A percentile compares a stretch with the other conserved stretches of the same genome.
phyloP scores from a whole-genome alignment of 2,888 invertebrate species.

The Scaptomyza reducta region DNA sequence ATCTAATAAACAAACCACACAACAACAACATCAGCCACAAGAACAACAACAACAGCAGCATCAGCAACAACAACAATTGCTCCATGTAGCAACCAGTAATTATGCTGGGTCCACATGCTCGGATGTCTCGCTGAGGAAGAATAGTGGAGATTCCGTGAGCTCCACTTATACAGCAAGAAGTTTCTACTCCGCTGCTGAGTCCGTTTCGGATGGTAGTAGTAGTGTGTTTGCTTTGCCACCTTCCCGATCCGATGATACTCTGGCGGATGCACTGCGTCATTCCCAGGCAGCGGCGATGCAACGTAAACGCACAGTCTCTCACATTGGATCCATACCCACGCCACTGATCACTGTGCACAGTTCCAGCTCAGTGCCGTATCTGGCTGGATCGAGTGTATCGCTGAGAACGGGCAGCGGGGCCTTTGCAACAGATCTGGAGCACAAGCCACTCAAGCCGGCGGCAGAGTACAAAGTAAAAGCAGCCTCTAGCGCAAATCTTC shows the following conservation, averaged over 20 bases:
- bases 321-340: slow-evolving; percentile 62
- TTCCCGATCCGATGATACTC: slow-evolving; percentile 91
- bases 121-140: slow-evolving; percentile 85
- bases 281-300: slow-evolving; percentile 86
- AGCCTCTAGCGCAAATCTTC: slow-evolving; percentile 82
- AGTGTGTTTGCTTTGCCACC: slow-evolving; percentile 87
- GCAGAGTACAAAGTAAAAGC: slow-evolving; percentile 57
- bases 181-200: slow-evolving; percentile 83
- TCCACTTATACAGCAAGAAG: slow-evolving; percentile 85
- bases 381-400: slow-evolving; percentile 82
- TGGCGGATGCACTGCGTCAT: slow-evolving; percentile 85
- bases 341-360: slow-evolving; percentile 75
- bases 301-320: slow-evolving; percentile 87
- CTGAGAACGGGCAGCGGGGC: slow-evolving; percentile 58
- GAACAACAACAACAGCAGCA: slow-evolving; percentile 30
- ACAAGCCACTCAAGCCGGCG: slow-evolving; percentile 63
- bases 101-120: slow-evolving; percentile 50
- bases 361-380: slow-evolving; percentile 87
- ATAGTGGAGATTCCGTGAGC: slow-evolving; percentile 85
- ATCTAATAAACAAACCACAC: slow-evolving; percentile 21
- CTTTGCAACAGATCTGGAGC: slow-evolving; percentile 66
- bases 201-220: slow-evolving; percentile 60
- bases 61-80: slow-evolving; percentile 57
- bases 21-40: slow-evolving; percentile 21
- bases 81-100: slow-evolving; percentile 60